Evolutionary conservation across 2,797 vertebrate genomes (phyloP).

Genomic region (Tapirus indicus): DNA sequence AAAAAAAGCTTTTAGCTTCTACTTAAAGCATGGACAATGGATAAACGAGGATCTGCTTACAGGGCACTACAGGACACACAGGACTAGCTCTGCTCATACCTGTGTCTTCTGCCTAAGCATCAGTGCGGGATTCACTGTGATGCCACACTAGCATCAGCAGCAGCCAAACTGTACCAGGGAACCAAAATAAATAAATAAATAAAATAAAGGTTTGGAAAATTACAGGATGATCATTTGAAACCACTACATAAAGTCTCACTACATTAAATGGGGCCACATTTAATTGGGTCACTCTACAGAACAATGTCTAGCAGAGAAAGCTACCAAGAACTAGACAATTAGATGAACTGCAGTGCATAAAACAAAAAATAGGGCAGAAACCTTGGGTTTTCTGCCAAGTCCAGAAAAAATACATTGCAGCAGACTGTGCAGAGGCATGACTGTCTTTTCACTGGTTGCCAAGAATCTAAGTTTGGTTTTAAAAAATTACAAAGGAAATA

Average conservation of each 20-base stretch:
- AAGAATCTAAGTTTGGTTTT: conserved; percentile 68
- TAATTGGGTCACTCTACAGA: conserved; percentile 74
- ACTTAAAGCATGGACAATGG: conserved; percentile 44
- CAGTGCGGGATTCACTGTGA: neutral
- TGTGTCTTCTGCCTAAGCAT: neutral
- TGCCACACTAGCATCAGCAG: neutral
- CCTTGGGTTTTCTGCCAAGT: conserved; percentile 74
- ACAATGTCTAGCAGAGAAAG: conserved; percentile 64
- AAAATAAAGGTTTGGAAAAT: conserved; percentile 42
- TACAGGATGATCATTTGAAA: conserved; percentile 54
- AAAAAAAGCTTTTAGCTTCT: conserved; percentile 45
- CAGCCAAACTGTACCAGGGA: neutral
- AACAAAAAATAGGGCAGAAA: conserved; percentile 75
- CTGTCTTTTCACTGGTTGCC: conserved; percentile 68
- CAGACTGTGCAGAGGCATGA: conserved; percentile 62
- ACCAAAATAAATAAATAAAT: neutral
- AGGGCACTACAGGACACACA: neutral
- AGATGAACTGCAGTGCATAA: conserved; percentile 62
- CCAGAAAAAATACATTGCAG: conserved; percentile 70
- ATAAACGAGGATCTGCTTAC: conserved; percentile 27
- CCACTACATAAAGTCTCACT: neutral
- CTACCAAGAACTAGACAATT: conserved; percentile 60
- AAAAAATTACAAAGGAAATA: conserved; percentile 58
- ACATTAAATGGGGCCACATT: conserved; percentile 62
- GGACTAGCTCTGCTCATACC: neutral